Percentiles rank a stretch among this genome's conserved stretches.
Evolutionary conservation across 37 sponge, comb jelly and placozoan genomes (phyloP).

Genomic region (Amphimedon queenslandica): DNA sequence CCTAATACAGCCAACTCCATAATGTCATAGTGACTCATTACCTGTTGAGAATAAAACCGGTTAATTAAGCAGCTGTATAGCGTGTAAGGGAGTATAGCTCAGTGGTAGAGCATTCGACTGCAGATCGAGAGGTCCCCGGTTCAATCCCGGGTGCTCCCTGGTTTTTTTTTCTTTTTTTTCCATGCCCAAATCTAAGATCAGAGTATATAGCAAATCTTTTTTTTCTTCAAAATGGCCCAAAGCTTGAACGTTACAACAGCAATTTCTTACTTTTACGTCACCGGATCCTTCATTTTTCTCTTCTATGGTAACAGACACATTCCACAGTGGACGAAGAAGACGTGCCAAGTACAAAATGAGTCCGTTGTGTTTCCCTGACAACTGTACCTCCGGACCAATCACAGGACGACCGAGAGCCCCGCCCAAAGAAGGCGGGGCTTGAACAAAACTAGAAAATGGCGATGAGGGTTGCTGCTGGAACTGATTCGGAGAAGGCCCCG

Average conservation of each 20-base stretch:
- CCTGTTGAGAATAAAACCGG: conserved; percentile 7
- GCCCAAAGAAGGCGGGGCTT: conserved; percentile 4
- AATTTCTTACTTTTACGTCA: background rate
- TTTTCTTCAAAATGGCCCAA: background rate
- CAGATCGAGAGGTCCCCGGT: conserved; percentile 99
- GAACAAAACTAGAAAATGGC: background rate
- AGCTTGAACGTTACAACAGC: background rate
- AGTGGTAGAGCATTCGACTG: conserved; percentile 99
- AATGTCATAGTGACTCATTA: conserved; percentile 18
- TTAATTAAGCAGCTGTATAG: background rate
- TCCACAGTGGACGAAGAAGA: conserved; percentile 74
- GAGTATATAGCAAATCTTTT: background rate
- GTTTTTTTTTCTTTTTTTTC: conserved; percentile 49
- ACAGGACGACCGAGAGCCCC: conserved; percentile 80
- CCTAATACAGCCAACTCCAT: conserved; percentile 59
- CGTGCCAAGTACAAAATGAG: conserved; percentile 83
- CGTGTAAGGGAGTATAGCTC: conserved; percentile 92
- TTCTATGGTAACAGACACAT: background rate
- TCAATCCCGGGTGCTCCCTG: conserved; percentile 97
- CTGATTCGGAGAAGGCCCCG: background rate
- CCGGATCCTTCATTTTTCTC: background rate
- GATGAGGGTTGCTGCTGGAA: conserved; percentile 8
- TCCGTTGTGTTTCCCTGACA: conserved; percentile 82
- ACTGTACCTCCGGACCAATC: conserved; percentile 78
- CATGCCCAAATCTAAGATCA: no score